Base-by-base conservation (phyloP, 1,140 invertebrate species). In the Pseudomyrmex concolor region DNA sequence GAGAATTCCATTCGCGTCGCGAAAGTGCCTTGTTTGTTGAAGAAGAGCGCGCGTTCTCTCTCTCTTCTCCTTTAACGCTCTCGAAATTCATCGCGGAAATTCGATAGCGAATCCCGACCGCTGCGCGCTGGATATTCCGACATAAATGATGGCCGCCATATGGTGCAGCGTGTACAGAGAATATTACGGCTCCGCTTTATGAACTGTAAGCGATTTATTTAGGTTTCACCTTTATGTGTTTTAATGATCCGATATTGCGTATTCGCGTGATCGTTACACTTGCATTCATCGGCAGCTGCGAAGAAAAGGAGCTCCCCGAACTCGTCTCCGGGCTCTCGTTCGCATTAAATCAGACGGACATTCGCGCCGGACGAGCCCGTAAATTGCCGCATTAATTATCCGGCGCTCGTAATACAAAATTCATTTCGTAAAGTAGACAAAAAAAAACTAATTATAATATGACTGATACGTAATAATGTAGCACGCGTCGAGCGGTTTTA, bases 171-270 rank as follows among this genome's bases (percentile, higher is more conserved):
- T 34, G 43, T 15, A 43, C 51, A 15, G 19, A 68, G 34, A 10
- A 57, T 68, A 78, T 70, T 70, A 70, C 19, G 51, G 51, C 5
- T 45, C 17, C 10, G 19, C 73, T 78, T 78, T 78, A 68, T 48
- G 34, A 70, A 48, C 13, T 51, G n/a, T 34, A 34, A 55, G 51
- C 64, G 64, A 78, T 78, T 78, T 78, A 22, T 68, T 78, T 51
- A 45, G 64, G 34, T 78, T 70, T 78, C 54, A 66, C 76, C 34
- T 68, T 68, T 78, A 59, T n/a, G 51, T 48, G 15, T 78, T 70
- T 78, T 78, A 78, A 78, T 68, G 76, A 78, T 48, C 43, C 51
- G 66, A 68, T 78, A 70, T 78, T 68, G 76, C 76, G 64, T 48
- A 68, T 57, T 70, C 76, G 76, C 76, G 64, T 70, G 76, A 78